Evolutionary conservation across 2,888 invertebrate genomes (phyloP), one percentile per base, ranked within the genome.

Genomic region (Clostera curtula): DNA sequence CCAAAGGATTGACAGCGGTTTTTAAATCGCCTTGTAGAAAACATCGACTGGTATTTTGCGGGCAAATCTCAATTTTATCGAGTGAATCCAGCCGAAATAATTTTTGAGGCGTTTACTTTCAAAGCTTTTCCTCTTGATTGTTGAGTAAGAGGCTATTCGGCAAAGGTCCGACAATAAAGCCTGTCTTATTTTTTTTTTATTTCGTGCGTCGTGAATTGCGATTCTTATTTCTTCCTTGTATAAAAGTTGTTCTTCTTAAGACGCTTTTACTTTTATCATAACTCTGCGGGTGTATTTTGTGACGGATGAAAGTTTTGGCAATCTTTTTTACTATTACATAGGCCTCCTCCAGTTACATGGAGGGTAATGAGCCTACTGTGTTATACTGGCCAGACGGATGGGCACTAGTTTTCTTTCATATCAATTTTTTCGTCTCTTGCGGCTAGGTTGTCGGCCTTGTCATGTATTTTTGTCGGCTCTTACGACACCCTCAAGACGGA

Each of bases 1-100:
- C 61, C 57, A 43, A 39, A 48, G 63, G 70, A 74, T 72, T 73
- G 73, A 73, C 75, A 70, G 59, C 56, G 67, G 65, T 62, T 62
- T 64, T 70, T 62, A 65, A 56, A 64, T 56, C 62, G 56, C 59
- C 23, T 44, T 40, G 39, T 55, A 63, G 56, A 52, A 51, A 49
- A 49, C 59, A 59, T 59, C 56, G 58, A 60, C 60, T 68, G 65
- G 60, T 62, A 59, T 65, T 62, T 55, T 38, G 56, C 49, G 59
- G 54, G 60, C 61, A 60, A 61, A 56, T 60, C 62, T 62, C 59
- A 54, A 61, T 69, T 64, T 64, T 59, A 58, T 63, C 52, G 57
- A 59, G 53, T 48, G 55, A 55, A 64, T 56, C 51, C 54, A 46
- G 38, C 42, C 47, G 52, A 57, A 55, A 55, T 62, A 54, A 63